A percentile compares a stretch with the other conserved stretches of the same genome.
Evolutionary conservation across 1,140 invertebrate genomes (phyloP).

Genomic region (Myzus persicae): DNA sequence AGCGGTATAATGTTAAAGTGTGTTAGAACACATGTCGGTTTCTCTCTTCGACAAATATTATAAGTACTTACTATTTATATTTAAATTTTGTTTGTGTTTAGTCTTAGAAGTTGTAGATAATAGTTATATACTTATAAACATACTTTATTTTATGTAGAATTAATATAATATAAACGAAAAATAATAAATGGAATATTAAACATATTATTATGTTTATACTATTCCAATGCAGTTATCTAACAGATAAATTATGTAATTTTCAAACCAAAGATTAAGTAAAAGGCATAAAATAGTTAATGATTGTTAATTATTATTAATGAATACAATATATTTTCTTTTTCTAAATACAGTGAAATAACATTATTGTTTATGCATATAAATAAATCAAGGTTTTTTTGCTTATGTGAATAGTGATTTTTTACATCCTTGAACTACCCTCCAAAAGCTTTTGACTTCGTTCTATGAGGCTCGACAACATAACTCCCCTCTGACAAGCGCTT

Average conservation of each 20-base stretch:
- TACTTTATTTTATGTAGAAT: background rate
- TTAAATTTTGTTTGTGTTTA: background rate
- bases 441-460: constrained; percentile 31
- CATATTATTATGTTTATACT: background rate
- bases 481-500: background rate
- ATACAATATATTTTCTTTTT: background rate
- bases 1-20: background rate
- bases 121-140: background rate
- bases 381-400: constrained; percentile 11
- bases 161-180: background rate
- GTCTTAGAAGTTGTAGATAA: background rate
- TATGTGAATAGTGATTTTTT: constrained; percentile 29
- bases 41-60: background rate
- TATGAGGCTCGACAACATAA: background rate
- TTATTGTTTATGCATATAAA: background rate
- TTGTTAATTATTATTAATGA: background rate
- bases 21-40: background rate
- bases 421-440: constrained; percentile 33
- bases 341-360: background rate
- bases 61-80: background rate
- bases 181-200: background rate
- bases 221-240: background rate
- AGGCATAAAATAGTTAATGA: background rate
- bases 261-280: background rate
- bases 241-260: background rate